Conservation (phyloP, 2,888 invertebrate species). For the Agonopterix arenella region DNA sequence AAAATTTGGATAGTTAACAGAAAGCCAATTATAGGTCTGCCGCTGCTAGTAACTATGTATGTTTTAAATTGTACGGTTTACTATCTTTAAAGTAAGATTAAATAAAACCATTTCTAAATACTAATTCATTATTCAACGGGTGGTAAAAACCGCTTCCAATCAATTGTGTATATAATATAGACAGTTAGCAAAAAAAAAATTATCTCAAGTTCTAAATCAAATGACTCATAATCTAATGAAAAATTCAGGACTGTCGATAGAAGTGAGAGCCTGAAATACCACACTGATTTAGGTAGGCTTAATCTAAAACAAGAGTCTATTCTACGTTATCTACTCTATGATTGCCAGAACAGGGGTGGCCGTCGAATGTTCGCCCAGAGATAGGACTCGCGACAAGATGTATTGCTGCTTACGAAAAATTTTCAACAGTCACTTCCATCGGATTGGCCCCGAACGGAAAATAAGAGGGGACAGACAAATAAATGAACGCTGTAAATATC, state of each 20-base stretch:
- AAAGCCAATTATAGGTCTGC: no score
- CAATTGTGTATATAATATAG: no score
- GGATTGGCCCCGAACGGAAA: conserved; percentile 75
- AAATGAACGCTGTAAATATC: conserved; percentile 74
- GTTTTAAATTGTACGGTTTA: no score
- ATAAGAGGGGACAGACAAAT: conserved; percentile 75
- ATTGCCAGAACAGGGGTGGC: conserved; percentile 54
- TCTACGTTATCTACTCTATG: conserved; percentile 33
- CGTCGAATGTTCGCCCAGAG: conserved; percentile 73
- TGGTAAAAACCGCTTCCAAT: no score
- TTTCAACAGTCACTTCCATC: conserved; percentile 73
- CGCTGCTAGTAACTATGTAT: no score
- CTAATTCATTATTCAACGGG: no score
- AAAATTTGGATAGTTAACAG: no score
- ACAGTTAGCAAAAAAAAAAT: no score
- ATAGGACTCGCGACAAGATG: conserved; percentile 74
- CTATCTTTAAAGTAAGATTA: no score
- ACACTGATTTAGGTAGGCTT: neutral
- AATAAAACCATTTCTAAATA: no score
- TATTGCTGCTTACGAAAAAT: conserved; percentile 77
- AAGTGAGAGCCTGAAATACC: neutral
- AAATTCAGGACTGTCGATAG: neutral
- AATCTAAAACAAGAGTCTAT: neutral
- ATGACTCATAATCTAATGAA: no score
- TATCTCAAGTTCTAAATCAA: no score